Evolutionary conservation across 2,113 vertebrate genomes (phyloP).

Genomic region (Rattus rattus): DNA sequence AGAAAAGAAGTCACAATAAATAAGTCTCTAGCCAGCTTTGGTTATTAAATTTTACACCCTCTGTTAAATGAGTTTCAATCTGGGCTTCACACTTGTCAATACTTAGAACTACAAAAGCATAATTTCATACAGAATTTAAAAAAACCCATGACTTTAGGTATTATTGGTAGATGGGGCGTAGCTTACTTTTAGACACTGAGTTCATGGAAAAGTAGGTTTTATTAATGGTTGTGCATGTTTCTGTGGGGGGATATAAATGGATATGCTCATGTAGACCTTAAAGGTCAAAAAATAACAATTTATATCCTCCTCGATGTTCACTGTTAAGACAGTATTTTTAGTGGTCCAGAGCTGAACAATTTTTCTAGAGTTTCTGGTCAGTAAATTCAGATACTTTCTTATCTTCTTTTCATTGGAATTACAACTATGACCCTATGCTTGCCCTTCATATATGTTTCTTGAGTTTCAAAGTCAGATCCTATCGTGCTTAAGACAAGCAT

Average conservation of each 20-base stretch:
- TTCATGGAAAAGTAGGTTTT: neutral
- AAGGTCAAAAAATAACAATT: neutral
- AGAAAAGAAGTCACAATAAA: neutral
- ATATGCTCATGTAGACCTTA: neutral
- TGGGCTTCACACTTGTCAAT: neutral
- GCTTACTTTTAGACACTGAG: neutral
- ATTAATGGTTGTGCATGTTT: neutral
- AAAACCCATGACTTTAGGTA: neutral
- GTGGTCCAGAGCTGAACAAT: neutral
- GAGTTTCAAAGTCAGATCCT: neutral
- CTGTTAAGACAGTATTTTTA: neutral
- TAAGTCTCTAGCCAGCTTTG: neutral
- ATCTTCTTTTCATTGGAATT: too few relatives aligned
- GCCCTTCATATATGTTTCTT: too few relatives aligned
- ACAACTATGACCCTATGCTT: too few relatives aligned
- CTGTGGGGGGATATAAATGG: neutral
- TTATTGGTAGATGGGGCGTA: neutral
- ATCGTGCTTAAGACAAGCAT: neutral
- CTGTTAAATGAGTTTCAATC: neutral
- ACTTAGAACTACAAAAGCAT: neutral
- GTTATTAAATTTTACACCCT: slow-evolving; percentile 2
- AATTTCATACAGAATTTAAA: neutral
- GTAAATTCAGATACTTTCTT: neutral
- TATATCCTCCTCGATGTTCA: neutral
- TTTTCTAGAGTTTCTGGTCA: neutral